Evolutionary conservation across 2,797 vertebrate genomes (phyloP), one percentile per base, ranked within the genome.

Genomic region (Rhadinocentrus ornatus): DNA sequence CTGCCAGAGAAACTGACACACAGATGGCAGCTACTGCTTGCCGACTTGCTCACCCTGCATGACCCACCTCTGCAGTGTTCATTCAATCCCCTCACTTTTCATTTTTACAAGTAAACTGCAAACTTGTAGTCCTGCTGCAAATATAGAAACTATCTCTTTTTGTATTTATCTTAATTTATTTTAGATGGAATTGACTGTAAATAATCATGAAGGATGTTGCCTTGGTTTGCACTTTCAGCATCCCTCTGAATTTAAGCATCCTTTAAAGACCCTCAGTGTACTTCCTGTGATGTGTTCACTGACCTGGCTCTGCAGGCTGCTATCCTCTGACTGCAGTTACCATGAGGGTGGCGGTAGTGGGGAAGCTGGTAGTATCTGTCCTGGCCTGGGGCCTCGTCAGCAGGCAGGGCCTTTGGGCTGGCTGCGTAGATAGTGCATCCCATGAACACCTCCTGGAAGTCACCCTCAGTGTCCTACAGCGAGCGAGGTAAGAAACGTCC

Each of bases 351-450:
- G 84, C 85, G 83, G 68, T 78, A 81, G 64, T 86, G 81, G 53
- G 75, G 71, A 24, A 83, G 84, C 75, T 79, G 91, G 83, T 84
- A 83, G 82, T 86, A 91, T 69, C 84, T 64, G 81, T 89, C 91
- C 84, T 86, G 86, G 75, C 88, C 88, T 16, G 86, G 77, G 83
- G 84, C 88, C 89, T 92, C 92, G 80, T 94, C 93, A 4, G 76
- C 88, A 3, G 92, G 89, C 84, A 93, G 92, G 88, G 91, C 93
- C 91, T 94, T 92, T 85, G 93, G 91, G 88, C 93, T 93, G 86
- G 92, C 92, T 71, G 93, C 93, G 75, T 94, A 93, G 80, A 94
- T 93, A 78, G 91, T 93, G 93, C 93, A 94, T 94, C 94, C 93
- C 92, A 93, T 93, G 88, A 94, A 94, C 89, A 79, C 89, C 87